Evolutionary conservation across 1,140 invertebrate genomes (phyloP), one percentile per base, ranked within the genome.

Genomic region (Ctenoplectra terminalis): DNA sequence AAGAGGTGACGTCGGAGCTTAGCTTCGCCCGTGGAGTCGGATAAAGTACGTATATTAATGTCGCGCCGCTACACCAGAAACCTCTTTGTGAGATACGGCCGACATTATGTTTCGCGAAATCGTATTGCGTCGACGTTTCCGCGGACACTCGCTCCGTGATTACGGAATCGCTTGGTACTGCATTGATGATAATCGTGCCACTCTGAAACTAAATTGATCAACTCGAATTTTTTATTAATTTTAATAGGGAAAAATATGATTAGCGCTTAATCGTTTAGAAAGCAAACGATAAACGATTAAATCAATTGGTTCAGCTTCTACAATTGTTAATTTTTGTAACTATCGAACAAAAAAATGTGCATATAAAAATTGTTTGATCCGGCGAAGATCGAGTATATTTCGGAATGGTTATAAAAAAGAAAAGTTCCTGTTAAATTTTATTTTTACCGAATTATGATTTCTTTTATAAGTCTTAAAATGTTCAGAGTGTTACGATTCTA

Each of bases 41-140:
- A 81, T 81, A 81, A 81, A 81, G 63, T 81, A 61, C 73, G 73
- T 77, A 52, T 77, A 81, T 81, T 81, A 81, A 81, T 63, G 73
- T 81, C 63, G 52, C 23, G 73, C 20, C 26, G 37, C 31, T 76
- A 77, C 63, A 77, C 61, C 73, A 52, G 73, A 77, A 77, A 81
- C 61, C 72, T 74, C 80, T 81, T 77, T 48, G 40, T 58, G 71
- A 74, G 50, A 66, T 81, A 74, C 7, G 29, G 29, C 58, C 26
- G 11, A 56, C 69, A 52, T 63, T 79, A 56, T 79, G 46, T 61
- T 79, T 29, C 56, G 46, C 17, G 64, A 31, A 72, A 73, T 79
- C 69, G 69, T 46, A 13, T 63, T 71, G 23, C 71, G 4, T 31
- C 9, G 34, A 13, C 66, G 5, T 74, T 72, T 7, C 11, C 4